Evolutionary conservation across 2,797 vertebrate species (phyloP), one percentile per base, ranked within the genome.

Genomic region (Propithecus perrieri): DNA sequence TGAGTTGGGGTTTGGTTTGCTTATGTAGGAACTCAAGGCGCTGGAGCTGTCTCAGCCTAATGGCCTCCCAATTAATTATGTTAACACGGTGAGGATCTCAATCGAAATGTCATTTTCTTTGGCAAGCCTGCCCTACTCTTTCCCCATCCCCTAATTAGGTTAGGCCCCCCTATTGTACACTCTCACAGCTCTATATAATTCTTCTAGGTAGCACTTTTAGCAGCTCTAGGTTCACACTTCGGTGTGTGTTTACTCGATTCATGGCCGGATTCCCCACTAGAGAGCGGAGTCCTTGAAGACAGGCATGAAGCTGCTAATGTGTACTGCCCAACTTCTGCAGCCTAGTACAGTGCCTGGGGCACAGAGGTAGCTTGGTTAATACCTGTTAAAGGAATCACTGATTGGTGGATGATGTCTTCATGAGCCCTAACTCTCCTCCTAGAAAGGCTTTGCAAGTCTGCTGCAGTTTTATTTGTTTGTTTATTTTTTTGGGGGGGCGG

Each of bases 401-500:
- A 43, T 20, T 12, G 71, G 15, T 20, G 71, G 38, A 41, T 33
- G n/a, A 48, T 10, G 28, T 61, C 30, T 53, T 57, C 63, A 69
- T 50, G 35, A 24, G 6, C 20, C 13, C 48, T 14, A 17, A 17
- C 30, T 79, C 76, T 46, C 30, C 33, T 43, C 28, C 38, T 11
- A 57, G 61, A 63, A 35, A 26, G 17, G 53, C n/a, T 88, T 30
- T 30, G 41, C 8, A 48, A 53, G 3, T 65, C 20, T 65, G 9
- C 2, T 17, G 22, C 5, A 71, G 43, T 65, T 46, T 76, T 48
- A 9, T 38, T 33, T 57, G 3, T 22, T 48, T n/a, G 3, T 33
- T 18, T 33, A n/a, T n/a, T 2, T 5, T 30, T 57, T 4, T 4
- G 7, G 0, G 3, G 48, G 13, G 35, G 1, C 4, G 18, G 7